A percentile compares a stretch with the other conserved stretches of the same genome.
Conservation (phyloP, 2,797 vertebrate species). For the Melopsittacus undulatus region DNA sequence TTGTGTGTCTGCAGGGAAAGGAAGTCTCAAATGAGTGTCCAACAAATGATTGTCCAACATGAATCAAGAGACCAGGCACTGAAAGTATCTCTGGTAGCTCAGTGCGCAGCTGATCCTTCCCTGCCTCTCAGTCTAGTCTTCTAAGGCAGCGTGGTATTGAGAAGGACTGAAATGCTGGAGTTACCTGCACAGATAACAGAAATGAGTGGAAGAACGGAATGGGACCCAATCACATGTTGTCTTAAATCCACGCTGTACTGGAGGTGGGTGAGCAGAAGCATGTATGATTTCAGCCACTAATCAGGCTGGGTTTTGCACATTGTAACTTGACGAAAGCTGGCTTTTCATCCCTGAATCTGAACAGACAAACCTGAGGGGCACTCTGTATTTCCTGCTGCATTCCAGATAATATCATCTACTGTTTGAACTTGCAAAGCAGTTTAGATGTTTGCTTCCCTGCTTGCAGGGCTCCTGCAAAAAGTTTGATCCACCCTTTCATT, state of each 20-base stretch:
- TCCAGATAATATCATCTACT: slow-evolving; percentile 27
- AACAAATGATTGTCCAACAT: neutral
- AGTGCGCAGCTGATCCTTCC: neutral
- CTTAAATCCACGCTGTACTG: neutral
- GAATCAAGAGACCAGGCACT: neutral
- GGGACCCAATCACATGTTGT: neutral
- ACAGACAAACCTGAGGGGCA: neutral
- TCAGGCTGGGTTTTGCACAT: neutral
- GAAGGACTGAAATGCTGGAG: neutral
- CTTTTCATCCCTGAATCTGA: neutral
- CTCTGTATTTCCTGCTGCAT: slow-evolving; percentile 8
- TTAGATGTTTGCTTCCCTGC: slow-evolving; percentile 25
- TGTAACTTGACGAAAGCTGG: neutral
- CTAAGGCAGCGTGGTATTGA: accelerated
- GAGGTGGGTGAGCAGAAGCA: neutral
- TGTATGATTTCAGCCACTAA: neutral
- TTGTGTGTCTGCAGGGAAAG: neutral
- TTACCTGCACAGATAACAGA: neutral
- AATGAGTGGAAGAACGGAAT: neutral
- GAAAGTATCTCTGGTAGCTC: neutral
- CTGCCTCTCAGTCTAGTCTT: neutral
- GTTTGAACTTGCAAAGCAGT: slow-evolving; percentile 48
- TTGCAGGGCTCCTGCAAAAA: neutral
- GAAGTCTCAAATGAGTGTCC: neutral
- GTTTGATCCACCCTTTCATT: neutral